Base-by-base conservation (phyloP, 2,888 invertebrate species). In the Phaonia tiefii region DNA sequence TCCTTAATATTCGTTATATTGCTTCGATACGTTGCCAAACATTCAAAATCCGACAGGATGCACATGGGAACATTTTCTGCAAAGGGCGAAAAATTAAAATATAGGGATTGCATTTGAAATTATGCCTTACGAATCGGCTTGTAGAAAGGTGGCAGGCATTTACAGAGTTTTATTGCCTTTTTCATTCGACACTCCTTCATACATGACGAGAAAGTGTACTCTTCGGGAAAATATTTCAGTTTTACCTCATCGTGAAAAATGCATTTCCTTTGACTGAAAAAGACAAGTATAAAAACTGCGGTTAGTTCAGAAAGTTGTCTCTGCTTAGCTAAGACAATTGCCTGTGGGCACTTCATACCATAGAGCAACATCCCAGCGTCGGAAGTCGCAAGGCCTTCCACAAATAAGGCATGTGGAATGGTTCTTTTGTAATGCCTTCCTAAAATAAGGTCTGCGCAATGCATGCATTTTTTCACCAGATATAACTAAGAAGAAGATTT, bases 131-230 rank as follows among this genome's bases (percentile, higher is more conserved):
- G 89, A 71, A 93, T 91, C 11, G 91, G 88, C 17, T 93, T 93
- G 89, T 95, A 95, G 87, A 95, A 95, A 86, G 94, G 93, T 13
- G 95, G 95, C 72, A 95, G 93, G 86, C 95, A 96, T 85, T 93
- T 93, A 87, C 95, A 95, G 20, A 92, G 91, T 54, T 92, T 91
- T 46, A 92, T 92, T 65, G 94, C 92, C 63, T 92, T 92, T 77
- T 93, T 92, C 56, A 84, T 84, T 46, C 95, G 92, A 84, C 95
- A 95, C 87, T 95, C 93, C 65, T 94, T 92, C 92, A 95, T 95
- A 86, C 95, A 96, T 1, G 94, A 94, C 0, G 94, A 93, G 85
- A 94, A 95, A 0, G 95, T 94, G 86, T 95, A 95, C 1, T 91
- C 88, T 0, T 93, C 93, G 0, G 93, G 93, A 66, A 90, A 91